Evolutionary conservation across 2,888 invertebrate genomes (phyloP).

Genomic region (Drosophila rubida): DNA sequence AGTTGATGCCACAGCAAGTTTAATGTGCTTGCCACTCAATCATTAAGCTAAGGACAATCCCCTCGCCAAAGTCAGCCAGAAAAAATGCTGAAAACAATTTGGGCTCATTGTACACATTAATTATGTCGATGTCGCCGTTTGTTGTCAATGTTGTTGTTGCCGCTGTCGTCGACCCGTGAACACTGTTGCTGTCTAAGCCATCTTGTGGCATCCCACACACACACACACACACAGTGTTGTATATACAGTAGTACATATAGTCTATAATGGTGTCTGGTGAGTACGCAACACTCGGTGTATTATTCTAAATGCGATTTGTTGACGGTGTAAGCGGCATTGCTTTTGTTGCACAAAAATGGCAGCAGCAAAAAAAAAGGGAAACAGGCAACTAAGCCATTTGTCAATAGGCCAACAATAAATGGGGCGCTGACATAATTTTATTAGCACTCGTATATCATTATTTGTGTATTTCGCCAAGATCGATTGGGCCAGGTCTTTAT

Average conservation of each 20-base stretch:
- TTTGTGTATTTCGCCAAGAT: conserved; percentile 23
- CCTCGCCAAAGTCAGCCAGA: conserved; percentile 2
- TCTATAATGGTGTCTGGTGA: conserved; percentile 55
- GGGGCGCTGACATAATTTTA: conserved; percentile 21
- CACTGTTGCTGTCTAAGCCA: conserved; percentile 43
- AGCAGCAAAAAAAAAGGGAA: too few species aligned
- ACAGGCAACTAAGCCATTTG: conserved; percentile 67
- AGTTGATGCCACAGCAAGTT: not conserved
- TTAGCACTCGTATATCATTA: conserved; percentile 41
- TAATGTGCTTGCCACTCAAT: conserved; percentile 3
- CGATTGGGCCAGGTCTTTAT: conserved; percentile 20
- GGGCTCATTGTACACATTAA: conserved; percentile 45
- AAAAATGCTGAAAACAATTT: conserved; percentile 29
- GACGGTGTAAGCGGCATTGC: conserved; percentile 53
- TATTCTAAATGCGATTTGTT: conserved; percentile 45
- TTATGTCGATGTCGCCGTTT: conserved; percentile 33
- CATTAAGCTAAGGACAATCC: conserved; percentile 7
- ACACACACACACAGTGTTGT: not conserved
- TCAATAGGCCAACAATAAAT: conserved; percentile 52
- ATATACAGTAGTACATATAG: not conserved
- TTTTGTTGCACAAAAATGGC: conserved; percentile 30
- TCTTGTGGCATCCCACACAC: conserved; percentile 36
- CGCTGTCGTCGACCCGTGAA: conserved; percentile 62
- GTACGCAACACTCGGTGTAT: conserved; percentile 44
- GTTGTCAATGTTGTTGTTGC: conserved; percentile 8